Evolutionary conservation across 1,140 invertebrate genomes (phyloP).

Genomic region (Andrena cerasifolii): DNA sequence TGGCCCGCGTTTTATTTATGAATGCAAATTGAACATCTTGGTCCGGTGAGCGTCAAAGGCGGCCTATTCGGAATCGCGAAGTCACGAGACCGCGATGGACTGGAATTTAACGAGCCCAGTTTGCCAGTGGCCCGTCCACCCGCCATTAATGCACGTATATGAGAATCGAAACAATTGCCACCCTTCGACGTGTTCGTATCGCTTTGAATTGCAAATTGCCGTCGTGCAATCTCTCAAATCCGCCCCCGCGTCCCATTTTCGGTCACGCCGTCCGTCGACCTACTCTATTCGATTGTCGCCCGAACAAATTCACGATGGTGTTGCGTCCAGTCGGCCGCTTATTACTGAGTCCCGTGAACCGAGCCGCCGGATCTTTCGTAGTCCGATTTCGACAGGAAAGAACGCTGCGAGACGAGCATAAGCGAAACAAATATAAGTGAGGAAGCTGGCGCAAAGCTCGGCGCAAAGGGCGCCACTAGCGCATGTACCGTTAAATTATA

Average conservation of each 20-base stretch:
- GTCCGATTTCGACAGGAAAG: background rate
- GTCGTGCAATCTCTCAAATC: constrained; percentile 23
- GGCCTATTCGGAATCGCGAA: background rate
- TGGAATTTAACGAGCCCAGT: constrained; percentile 30
- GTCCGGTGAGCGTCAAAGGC: background rate
- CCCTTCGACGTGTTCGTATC: constrained; percentile 8
- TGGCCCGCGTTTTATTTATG: background rate
- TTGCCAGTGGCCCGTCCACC: no score
- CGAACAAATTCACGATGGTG: constrained; percentile 8
- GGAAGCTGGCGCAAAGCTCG: no score
- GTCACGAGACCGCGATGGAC: background rate
- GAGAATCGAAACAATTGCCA: constrained; percentile 37
- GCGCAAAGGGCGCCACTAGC: no score
- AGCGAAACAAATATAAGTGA: no score
- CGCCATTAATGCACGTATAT: constrained; percentile 11
- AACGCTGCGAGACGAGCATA: constrained; percentile 4
- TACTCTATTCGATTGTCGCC: constrained; percentile 3
- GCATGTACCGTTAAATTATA: no score
- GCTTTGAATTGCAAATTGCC: constrained; percentile 40
- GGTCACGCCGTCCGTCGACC: constrained; percentile 4
- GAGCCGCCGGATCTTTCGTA: background rate
- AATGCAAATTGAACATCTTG: constrained; percentile 9
- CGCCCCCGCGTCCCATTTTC: background rate
- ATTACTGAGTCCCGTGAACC: background rate
- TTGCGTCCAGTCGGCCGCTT: no score